These are phyloP conservation scores for Theonella swinhoei DNA, from an alignment of 37 sponge, comb jelly and placozoan species.

Conservation along the genomic window DNA sequence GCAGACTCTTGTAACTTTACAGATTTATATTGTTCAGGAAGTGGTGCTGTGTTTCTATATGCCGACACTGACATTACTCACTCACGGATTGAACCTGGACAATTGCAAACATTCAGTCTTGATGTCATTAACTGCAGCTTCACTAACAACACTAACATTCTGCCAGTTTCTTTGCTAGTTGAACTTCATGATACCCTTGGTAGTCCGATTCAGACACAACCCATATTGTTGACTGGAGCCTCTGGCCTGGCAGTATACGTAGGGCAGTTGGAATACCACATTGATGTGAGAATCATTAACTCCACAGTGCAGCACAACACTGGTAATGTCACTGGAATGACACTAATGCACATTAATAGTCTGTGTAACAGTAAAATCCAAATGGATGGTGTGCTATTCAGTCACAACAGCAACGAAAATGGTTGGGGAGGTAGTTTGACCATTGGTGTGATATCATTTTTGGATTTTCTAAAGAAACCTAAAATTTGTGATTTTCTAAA, in stretches of 20 bases:
- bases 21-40: not conserved
- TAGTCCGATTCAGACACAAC: not conserved
- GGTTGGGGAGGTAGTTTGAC: too few species aligned
- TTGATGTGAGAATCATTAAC: not conserved
- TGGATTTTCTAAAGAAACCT: not conserved
- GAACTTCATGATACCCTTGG: not conserved
- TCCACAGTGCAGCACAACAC: not conserved
- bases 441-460: not conserved
- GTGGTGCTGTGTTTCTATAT: not conserved
- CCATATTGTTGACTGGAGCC: not conserved
- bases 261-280: not conserved
- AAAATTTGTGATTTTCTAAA: not conserved
- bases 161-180: not conserved
- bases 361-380: not conserved
- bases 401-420: too few species aligned
- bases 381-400: not conserved
- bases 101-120: too few species aligned
- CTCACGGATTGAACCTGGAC: not conserved
- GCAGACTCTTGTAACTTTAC: too few species aligned
- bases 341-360: not conserved
- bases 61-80: not conserved
- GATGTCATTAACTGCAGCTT: conserved; percentile 1
- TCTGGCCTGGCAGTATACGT: not conserved
- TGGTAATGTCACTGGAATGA: not conserved
- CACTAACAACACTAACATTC: not conserved